Evolutionary conservation across 2,113 vertebrate genomes (phyloP).

Genomic region (Pseudopipra pipra): DNA sequence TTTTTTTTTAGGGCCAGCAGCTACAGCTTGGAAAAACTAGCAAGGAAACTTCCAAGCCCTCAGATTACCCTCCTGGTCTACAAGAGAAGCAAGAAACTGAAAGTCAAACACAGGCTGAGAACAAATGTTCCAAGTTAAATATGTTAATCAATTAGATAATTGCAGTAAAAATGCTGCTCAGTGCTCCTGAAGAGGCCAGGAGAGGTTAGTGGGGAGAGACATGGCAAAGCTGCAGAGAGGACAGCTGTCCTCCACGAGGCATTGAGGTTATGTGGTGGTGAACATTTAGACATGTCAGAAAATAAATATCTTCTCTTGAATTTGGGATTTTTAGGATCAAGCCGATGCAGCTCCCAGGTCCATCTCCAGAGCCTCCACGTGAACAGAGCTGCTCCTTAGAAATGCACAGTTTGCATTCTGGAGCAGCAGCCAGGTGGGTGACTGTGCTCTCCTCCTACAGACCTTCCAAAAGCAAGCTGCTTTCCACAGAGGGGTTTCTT

Average conservation of each 20-base stretch:
- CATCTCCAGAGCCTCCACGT: neutral
- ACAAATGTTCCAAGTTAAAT: conserved; percentile 42
- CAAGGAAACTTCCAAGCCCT: neutral
- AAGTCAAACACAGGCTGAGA: conserved; percentile 33
- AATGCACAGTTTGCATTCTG: neutral
- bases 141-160: neutral
- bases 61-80: neutral
- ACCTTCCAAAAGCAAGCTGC: neutral
- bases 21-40: neutral
- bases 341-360: neutral
- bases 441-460: neutral
- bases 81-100: conserved; percentile 26
- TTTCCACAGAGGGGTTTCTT: rapidly evolving
- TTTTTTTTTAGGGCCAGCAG: neutral
- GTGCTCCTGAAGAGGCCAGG: neutral
- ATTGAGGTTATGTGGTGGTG: neutral
- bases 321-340: neutral
- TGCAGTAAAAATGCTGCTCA: neutral
- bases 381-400: neutral
- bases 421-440: neutral
- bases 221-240: neutral
- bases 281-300: neutral
- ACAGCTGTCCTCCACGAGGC: rapidly evolving
- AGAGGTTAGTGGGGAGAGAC: rapidly evolving
- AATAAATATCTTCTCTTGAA: neutral